A percentile compares a stretch with the other conserved stretches of the same genome.
Evolutionary conservation across 1,140 invertebrate species (phyloP).

Genomic region (Temnothorax longispinosus): DNA sequence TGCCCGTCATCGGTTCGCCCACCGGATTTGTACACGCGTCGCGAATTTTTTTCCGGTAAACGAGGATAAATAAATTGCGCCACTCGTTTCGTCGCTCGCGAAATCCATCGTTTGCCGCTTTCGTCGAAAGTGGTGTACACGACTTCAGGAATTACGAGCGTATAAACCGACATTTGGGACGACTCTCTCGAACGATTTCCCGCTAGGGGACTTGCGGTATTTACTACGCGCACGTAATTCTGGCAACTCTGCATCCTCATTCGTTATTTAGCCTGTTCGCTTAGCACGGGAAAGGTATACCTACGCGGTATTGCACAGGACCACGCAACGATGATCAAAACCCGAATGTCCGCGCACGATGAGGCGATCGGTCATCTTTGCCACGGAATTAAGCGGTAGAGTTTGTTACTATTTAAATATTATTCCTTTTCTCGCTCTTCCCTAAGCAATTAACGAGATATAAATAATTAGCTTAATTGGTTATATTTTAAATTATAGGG

Average conservation of each 20-base stretch:
- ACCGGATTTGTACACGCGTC: not conserved
- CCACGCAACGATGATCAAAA: slow-evolving; percentile 8
- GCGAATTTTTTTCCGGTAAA: not conserved
- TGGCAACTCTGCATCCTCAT: not conserved
- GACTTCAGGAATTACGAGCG: not conserved
- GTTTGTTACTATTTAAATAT: slow-evolving; percentile 2
- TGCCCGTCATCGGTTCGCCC: not conserved
- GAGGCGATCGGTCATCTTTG: not conserved
- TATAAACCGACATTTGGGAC: not conserved
- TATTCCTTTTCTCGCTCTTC: not conserved
- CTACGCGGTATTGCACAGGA: not conserved
- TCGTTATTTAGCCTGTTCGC: slow-evolving; percentile 14
- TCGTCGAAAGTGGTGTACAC: not conserved
- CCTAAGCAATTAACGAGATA: not conserved
- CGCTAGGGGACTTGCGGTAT: slow-evolving; percentile 26
- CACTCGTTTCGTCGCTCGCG: not conserved
- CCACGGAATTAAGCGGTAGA: not conserved
- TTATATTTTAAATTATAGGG: not conserved
- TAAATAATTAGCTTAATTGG: not conserved
- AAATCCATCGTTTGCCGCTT: not conserved
- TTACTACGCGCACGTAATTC: slow-evolving; percentile 23
- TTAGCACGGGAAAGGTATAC: not conserved
- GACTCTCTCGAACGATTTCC: not conserved
- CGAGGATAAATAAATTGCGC: not conserved
- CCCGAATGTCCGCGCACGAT: not conserved